These are phyloP conservation scores for Sericinus montela DNA, from an alignment of 2,888 invertebrate species.

Conservation along the genomic window DNA sequence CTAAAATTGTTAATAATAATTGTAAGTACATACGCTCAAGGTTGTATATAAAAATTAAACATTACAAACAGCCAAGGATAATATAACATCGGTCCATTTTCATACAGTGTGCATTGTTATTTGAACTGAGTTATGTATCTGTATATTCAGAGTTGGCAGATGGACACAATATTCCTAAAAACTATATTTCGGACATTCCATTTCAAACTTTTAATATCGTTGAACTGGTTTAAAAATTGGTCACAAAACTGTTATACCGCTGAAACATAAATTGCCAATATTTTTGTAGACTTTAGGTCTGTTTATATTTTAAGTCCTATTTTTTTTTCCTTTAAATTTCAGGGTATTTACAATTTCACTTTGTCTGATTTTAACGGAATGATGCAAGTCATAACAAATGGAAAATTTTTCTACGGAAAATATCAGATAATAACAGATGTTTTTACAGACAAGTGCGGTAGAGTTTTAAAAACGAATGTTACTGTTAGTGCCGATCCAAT, in stretches of 20 bases:
- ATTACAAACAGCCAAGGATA: too few species aligned
- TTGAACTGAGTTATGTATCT: background rate
- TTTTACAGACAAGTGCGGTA: slow-evolving; percentile 11
- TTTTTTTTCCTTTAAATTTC: background rate
- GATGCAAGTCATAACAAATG: slow-evolving; percentile 2
- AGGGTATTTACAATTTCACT: slow-evolving; percentile 15
- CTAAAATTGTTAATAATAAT: too few species aligned
- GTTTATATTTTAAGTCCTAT: too few species aligned
- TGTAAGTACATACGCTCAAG: too few species aligned
- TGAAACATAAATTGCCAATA: too few species aligned
- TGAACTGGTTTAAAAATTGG: background rate
- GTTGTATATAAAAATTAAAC: too few species aligned
- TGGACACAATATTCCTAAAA: background rate
- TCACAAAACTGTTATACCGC: too few species aligned
- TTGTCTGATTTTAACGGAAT: slow-evolving; percentile 16
- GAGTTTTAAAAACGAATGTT: slow-evolving; percentile 9
- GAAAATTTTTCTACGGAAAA: slow-evolving; percentile 19
- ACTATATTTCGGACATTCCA: background rate
- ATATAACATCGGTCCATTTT: background rate
- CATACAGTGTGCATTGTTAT: background rate
- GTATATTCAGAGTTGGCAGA: background rate
- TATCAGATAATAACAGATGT: slow-evolving; percentile 11
- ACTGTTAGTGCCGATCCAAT: slow-evolving; percentile 5
- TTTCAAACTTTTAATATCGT: slow-evolving; percentile 2
- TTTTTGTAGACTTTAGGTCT: too few species aligned